Base-by-base conservation (phyloP, 2,797 vertebrate genomes). In the Austrolebias charrua region DNA sequence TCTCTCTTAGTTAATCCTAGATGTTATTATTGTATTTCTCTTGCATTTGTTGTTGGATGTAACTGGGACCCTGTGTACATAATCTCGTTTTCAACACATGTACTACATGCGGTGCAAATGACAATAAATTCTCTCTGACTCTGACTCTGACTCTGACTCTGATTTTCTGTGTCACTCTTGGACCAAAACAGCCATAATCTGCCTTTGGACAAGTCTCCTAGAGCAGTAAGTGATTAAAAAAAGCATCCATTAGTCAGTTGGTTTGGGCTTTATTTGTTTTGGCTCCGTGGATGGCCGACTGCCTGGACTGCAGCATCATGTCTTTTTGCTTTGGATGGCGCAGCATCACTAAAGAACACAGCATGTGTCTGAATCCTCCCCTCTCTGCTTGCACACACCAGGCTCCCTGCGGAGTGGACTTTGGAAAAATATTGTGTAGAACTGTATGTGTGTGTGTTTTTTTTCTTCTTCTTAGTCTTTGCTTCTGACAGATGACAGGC, bases 401-500 rank as follows among this genome's bases (percentile, higher is more conserved):
- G 70, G 75, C 79, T 85, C 81, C 76, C 77, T 73, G 63, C 80
- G 82, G 63, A 80, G 63, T 64, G 75, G 79, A 84, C 75, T 75
- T 71, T 83, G 15, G 79, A 88, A 88, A 79, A 80, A 77, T 82
- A 84, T 79, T 78, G 79, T 73, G 66, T 78, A 66, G 66, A 83
- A 71, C 68, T 74, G 35, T 38, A 11, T 1, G 8, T 38, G 9
- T 8, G 3, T 38, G 9, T 38, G 70, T 60, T 54, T 79, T 75
- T 56, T 19, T 72, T 69, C 63, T 66, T 43, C 66, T 63, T 63
- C 66, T 66, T 50, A 60, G 69, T 77, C 64, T 86, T 86, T 69
- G 78, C 85, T 63, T 77, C 80, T 87, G 89, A 91, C 79, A 84
- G 75, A 91, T 90, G 86, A 90, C 80, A 90, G 86, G 86, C 84